phyloP scores from a whole-genome alignment of 2,797 vertebrate species.

The Poeciliopsis presidionis region DNA sequence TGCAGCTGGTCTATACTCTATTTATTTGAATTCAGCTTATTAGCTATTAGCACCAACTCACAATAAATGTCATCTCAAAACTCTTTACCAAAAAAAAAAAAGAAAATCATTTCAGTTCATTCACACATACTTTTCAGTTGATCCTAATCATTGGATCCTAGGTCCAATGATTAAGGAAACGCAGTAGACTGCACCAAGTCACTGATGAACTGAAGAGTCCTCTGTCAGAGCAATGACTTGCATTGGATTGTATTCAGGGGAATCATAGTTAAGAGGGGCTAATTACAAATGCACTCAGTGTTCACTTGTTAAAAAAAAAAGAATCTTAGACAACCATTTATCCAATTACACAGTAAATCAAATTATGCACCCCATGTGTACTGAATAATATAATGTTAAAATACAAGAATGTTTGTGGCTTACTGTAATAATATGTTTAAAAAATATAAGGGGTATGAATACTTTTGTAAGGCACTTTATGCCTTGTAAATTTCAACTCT shows the following conservation, averaged over 20 bases:
- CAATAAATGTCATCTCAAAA: too few species aligned
- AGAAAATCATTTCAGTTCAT: too few species aligned
- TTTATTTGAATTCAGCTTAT: too few species aligned
- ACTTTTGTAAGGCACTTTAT: slow-evolving; percentile 9
- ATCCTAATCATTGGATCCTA: too few species aligned
- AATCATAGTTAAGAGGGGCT: not conserved
- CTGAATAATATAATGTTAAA: not conserved
- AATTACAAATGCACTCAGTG: not conserved
- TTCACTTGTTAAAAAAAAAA: not conserved
- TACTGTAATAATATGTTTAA: not conserved
- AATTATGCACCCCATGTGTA: not conserved
- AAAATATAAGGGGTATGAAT: not conserved
- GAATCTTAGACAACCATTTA: not conserved
- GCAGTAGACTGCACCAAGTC: too few species aligned
- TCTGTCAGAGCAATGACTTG: not conserved
- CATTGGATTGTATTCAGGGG: not conserved
- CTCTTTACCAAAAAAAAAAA: too few species aligned
- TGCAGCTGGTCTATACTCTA: not conserved
- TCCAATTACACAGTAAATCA: not conserved
- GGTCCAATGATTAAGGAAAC: too few species aligned
- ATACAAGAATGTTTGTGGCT: not conserved
- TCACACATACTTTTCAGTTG: too few species aligned
- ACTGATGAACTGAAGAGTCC: not conserved
- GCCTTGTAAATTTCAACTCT: slow-evolving; percentile 50
- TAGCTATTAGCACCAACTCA: too few species aligned